Evolutionary conservation across 2,113 vertebrate species (phyloP).

Genomic region (Ascaphus truei): DNA sequence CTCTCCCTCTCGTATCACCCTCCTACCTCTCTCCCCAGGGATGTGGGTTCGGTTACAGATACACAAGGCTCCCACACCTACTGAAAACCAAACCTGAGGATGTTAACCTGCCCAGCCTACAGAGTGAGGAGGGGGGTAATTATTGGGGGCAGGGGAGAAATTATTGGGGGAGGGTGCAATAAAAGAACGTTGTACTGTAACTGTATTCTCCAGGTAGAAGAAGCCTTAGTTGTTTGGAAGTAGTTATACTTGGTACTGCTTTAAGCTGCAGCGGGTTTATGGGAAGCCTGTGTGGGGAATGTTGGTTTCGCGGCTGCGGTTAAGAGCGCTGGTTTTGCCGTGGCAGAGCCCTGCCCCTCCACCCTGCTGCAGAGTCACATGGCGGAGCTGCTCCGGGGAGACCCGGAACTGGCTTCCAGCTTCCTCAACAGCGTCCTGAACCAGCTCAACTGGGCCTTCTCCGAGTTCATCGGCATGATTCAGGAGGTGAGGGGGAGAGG

Average conservation of each 20-base stretch:
- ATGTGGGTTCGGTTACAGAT: constrained; percentile 95
- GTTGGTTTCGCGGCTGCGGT: too few species aligned
- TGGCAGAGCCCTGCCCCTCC: constrained; percentile 92
- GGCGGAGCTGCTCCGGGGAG: constrained; percentile 82
- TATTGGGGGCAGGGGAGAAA: too few species aligned
- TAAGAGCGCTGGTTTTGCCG: not conserved
- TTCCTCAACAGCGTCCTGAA: constrained; percentile 98
- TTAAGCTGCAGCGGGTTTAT: too few species aligned
- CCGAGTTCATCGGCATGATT: constrained; percentile 98
- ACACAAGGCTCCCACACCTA: constrained; percentile 91
- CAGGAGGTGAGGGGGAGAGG: constrained; percentile 80
- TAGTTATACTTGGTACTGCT: too few species aligned
- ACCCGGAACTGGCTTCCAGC: constrained; percentile 88
- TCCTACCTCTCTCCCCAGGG: constrained; percentile 67
- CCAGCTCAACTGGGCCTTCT: constrained; percentile 99
- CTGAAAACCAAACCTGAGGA: constrained; percentile 97
- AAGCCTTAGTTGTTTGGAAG: too few species aligned
- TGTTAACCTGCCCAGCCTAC: constrained; percentile 90
- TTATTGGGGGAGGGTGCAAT: too few species aligned
- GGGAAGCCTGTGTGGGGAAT: too few species aligned
- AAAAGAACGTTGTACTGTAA: too few species aligned
- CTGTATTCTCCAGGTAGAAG: too few species aligned
- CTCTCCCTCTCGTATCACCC: not conserved
- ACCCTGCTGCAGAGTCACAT: constrained; percentile 92
- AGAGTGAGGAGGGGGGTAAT: constrained; percentile 89